These are phyloP conservation scores for Lysandra coridon DNA, from an alignment of 2,888 invertebrate species.

Conservation along the genomic window DNA sequence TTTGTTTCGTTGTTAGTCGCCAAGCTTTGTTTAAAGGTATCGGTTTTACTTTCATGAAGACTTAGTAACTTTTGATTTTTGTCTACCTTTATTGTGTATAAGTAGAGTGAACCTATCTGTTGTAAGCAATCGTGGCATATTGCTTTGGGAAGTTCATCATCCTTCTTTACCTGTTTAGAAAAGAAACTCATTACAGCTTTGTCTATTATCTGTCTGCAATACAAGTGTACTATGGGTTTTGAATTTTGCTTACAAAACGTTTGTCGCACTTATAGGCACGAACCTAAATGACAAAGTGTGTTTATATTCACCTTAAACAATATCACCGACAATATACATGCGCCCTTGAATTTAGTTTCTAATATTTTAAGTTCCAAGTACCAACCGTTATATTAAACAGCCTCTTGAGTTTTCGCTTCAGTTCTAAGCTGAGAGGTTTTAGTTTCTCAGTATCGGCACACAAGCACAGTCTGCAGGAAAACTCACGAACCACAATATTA, in stretches of 20 bases:
- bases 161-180: constrained; percentile 59
- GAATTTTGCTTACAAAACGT: background rate
- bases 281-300: too few species aligned
- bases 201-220: background rate
- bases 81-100: constrained; percentile 70
- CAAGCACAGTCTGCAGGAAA: constrained; percentile 71
- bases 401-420: constrained; percentile 68
- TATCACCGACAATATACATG: too few species aligned
- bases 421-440: constrained; percentile 67
- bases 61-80: constrained; percentile 73
- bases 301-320: too few species aligned
- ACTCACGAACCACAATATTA: constrained; percentile 71
- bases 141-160: constrained; percentile 72
- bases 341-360: too few species aligned
- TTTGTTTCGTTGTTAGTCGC: constrained; percentile 50
- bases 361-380: constrained; percentile 15
- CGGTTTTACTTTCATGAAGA: constrained; percentile 62
- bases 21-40: constrained; percentile 53
- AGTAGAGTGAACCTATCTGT: constrained; percentile 63
- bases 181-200: background rate
- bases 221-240: background rate
- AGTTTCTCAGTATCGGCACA: constrained; percentile 72
- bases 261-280: too few species aligned
- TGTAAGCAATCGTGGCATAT: constrained; percentile 75
- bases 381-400: constrained; percentile 69